phyloP scores from a whole-genome alignment of 2,113 vertebrate genomes.

The Galeopterus variegatus region DNA sequence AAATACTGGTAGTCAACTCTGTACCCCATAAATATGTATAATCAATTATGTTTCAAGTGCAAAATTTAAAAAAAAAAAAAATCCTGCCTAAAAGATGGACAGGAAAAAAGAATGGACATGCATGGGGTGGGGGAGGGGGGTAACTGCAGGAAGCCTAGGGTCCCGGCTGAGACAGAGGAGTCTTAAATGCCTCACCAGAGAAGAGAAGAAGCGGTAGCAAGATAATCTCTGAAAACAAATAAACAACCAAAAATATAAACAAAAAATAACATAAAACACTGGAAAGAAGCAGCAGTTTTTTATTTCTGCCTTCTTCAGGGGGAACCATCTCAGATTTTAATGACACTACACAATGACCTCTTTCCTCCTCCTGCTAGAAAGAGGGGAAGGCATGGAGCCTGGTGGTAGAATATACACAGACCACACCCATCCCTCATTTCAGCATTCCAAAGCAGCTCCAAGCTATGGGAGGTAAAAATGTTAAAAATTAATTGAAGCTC shows the following conservation, averaged over 20 bases:
- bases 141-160: neutral
- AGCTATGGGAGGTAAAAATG: neutral
- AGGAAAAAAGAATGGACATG: too few species aligned
- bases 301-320: neutral
- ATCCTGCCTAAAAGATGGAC: neutral
- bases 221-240: neutral
- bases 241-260: neutral
- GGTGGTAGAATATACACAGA: neutral
- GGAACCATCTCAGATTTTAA: fast-evolving
- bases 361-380: neutral
- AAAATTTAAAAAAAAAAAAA: too few species aligned
- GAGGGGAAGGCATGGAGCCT: neutral
- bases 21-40: too few species aligned
- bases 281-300: neutral
- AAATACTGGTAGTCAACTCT: too few species aligned
- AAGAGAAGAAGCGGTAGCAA: neutral
- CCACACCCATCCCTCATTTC: fast-evolving
- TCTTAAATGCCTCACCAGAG: neutral
- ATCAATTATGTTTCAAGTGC: too few species aligned
- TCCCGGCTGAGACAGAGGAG: neutral
- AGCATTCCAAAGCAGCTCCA: neutral
- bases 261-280: neutral
- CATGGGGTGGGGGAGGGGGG: fast-evolving
- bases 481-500: neutral
- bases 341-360: fast-evolving